Evolutionary conservation across 2,888 invertebrate genomes (phyloP).

Genomic region (Sesamia inferens): DNA sequence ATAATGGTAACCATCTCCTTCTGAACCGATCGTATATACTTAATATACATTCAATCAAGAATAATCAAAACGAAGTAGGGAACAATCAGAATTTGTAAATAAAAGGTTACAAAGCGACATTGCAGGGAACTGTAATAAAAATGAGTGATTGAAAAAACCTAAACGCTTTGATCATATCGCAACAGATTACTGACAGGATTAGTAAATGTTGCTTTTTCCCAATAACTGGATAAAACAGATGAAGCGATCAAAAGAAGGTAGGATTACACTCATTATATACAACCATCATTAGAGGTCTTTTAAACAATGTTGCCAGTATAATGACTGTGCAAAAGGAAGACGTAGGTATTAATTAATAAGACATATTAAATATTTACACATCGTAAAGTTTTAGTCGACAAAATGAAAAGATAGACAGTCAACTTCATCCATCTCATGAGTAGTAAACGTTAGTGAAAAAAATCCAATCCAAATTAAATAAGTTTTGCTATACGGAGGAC

Average conservation of each 20-base stretch:
- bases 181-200: not conserved
- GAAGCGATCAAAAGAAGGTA: conserved; percentile 3
- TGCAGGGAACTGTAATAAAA: not conserved
- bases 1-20: too few species aligned
- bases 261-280: conserved; percentile 15
- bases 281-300: not conserved
- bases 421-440: too few species aligned
- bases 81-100: not conserved
- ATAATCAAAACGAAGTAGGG: not conserved
- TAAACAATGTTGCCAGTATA: conserved; percentile 10
- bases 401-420: too few species aligned
- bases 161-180: not conserved
- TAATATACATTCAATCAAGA: not conserved
- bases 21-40: not conserved
- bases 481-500: too few species aligned
- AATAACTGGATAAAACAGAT: not conserved
- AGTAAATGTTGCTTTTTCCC: not conserved
- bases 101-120: not conserved
- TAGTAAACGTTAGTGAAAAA: too few species aligned
- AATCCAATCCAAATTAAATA: too few species aligned
- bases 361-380: too few species aligned
- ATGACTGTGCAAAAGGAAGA: not conserved
- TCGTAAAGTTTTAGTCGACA: too few species aligned
- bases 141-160: not conserved
- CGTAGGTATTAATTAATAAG: too few species aligned